Conservation (phyloP, 2,113 vertebrate genomes). For the Mesoclemmys tuberculata region DNA sequence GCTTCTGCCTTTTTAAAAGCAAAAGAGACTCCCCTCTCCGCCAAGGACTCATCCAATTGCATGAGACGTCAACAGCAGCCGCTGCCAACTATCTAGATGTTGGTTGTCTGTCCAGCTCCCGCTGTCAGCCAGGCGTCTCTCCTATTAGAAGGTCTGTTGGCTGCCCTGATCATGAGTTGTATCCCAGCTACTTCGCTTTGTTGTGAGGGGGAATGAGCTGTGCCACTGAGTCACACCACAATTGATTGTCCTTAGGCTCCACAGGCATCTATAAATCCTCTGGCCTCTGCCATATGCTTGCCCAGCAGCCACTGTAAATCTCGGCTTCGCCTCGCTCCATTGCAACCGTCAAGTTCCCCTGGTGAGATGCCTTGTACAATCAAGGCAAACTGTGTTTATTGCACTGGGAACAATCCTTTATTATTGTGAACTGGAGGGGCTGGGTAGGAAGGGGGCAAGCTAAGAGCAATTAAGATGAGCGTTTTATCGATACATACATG, state of each 20-base stretch:
- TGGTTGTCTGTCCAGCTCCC: accelerated
- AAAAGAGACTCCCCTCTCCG: neutral
- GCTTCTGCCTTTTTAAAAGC: accelerated
- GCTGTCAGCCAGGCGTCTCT: neutral
- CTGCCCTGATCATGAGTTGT: neutral
- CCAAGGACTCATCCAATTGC: neutral
- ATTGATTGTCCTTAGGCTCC: neutral
- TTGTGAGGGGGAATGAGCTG: neutral
- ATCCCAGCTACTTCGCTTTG: neutral
- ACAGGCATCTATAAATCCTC: neutral
- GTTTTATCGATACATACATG: neutral
- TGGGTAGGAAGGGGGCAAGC: neutral
- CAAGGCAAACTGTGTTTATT: accelerated
- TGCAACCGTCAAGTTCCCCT: neutral
- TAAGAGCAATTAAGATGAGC: neutral
- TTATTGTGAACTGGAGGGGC: neutral
- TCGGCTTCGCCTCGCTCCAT: neutral
- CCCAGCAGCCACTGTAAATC: neutral
- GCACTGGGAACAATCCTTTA: neutral
- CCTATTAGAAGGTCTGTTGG: neutral
- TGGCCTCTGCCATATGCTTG: neutral
- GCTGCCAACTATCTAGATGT: neutral
- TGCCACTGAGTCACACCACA: neutral
- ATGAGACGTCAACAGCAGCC: accelerated
- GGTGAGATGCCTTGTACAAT: neutral